These are phyloP conservation scores for Elegia similella DNA, from an alignment of 2,888 invertebrate genomes.

Conservation along the genomic window DNA sequence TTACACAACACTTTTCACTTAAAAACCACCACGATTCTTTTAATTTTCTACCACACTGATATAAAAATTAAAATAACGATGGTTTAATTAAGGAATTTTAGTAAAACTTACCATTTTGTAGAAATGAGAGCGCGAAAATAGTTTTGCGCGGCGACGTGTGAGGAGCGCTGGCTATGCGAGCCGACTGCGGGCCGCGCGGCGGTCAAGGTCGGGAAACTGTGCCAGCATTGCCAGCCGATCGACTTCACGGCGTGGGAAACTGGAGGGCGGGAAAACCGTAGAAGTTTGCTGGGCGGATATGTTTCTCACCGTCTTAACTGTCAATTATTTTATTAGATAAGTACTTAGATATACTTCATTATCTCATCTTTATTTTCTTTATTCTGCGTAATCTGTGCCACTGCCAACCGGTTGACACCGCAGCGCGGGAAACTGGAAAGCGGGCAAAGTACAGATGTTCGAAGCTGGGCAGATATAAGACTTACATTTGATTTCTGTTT, in stretches of 20 bases:
- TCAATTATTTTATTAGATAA: too few species aligned
- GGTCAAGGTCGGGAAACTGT: constrained; percentile 76
- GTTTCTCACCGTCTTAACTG: neutral
- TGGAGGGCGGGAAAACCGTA: constrained; percentile 34
- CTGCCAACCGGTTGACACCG: too few species aligned
- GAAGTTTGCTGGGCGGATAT: constrained; percentile 23
- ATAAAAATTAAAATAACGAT: neutral
- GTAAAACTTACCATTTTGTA: constrained; percentile 62
- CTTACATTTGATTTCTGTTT: too few species aligned
- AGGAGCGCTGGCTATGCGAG: constrained; percentile 52
- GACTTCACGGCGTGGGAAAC: constrained; percentile 66
- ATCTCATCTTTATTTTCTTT: too few species aligned
- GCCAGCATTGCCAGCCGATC: constrained; percentile 60
- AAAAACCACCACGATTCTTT: neutral
- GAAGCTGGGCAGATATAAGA: too few species aligned
- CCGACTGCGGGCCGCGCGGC: constrained; percentile 59
- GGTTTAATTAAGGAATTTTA: neutral
- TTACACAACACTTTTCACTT: constrained; percentile 26
- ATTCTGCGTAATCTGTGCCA: too few species aligned
- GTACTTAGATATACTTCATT: too few species aligned
- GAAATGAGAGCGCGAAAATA: constrained; percentile 44
- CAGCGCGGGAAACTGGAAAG: too few species aligned
- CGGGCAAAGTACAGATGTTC: too few species aligned
- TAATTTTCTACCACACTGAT: neutral
- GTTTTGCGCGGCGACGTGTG: constrained; percentile 34